Conservation (phyloP, 1,140 invertebrate genomes). For the Megalonaias nervosa region DNA sequence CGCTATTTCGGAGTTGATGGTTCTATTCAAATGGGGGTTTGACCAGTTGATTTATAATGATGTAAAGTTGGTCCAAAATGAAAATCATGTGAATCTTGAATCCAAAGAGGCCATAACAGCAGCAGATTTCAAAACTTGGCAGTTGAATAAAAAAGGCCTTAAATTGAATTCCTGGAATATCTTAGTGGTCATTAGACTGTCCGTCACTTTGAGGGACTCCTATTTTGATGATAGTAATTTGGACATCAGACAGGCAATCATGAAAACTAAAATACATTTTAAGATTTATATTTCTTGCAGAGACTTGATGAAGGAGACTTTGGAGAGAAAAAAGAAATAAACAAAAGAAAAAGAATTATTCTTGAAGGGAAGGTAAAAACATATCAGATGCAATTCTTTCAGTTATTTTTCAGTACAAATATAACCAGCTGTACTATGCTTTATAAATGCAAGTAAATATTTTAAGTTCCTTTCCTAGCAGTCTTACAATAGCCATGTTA, state of each 20-base stretch:
- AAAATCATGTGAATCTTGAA: no score
- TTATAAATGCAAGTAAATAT: background rate
- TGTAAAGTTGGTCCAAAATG: no score
- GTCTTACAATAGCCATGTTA: background rate
- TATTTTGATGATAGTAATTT: no score
- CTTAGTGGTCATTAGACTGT: no score
- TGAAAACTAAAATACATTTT: background rate
- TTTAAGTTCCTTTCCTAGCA: background rate
- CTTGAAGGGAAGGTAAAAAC: conserved; percentile 78
- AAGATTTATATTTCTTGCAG: conserved; percentile 40
- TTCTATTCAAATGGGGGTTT: no score
- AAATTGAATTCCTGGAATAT: no score
- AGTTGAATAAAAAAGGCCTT: no score
- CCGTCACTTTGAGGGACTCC: no score
- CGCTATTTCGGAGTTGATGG: no score
- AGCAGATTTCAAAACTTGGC: no score
- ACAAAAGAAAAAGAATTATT: conserved; percentile 90
- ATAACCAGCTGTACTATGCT: background rate
- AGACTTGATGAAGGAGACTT: conserved; percentile 93
- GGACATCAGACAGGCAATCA: background rate
- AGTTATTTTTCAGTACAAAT: conserved; percentile 1
- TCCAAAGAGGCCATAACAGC: no score
- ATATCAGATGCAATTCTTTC: background rate
- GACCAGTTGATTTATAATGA: no score
- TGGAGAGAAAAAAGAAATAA: conserved; percentile 88